phyloP scores from a whole-genome alignment of 2,888 invertebrate species.

The Mesochorus sp. region DNA sequence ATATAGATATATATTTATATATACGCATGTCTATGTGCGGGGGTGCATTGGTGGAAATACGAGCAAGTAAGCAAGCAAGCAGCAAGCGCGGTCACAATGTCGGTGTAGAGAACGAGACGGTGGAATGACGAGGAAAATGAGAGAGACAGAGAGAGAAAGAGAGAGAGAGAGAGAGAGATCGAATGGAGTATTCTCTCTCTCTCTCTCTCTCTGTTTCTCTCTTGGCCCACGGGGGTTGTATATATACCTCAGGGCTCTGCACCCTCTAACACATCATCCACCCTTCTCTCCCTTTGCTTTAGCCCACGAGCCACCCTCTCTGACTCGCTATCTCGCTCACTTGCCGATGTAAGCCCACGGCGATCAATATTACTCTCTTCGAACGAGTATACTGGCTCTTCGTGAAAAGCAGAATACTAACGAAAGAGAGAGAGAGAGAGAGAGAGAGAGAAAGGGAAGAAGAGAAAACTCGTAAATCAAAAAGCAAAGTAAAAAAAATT shows the following conservation, averaged over 20 bases:
- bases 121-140: constrained; percentile 55
- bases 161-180: constrained; percentile 32
- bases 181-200: constrained; percentile 34
- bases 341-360: constrained; percentile 79
- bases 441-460: constrained; percentile 4
- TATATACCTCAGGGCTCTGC: constrained; percentile 50
- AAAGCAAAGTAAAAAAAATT: too few species aligned
- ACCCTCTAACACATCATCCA: constrained; percentile 47
- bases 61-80: constrained; percentile 54
- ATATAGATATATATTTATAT: not conserved
- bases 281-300: constrained; percentile 33
- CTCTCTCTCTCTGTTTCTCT: constrained; percentile 55
- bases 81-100: constrained; percentile 56
- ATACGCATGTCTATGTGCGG: not conserved
- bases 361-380: constrained; percentile 81
- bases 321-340: constrained; percentile 55
- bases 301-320: constrained; percentile 49
- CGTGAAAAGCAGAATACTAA: constrained; percentile 72
- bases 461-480: not conserved
- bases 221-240: constrained; percentile 40
- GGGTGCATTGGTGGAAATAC: constrained; percentile 50
- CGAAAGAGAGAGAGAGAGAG: constrained; percentile 42
- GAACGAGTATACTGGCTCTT: constrained; percentile 71
- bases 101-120: constrained; percentile 48
- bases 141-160: constrained; percentile 19